Evolutionary conservation across 2,888 invertebrate genomes (phyloP), one percentile per base, ranked within the genome.

Genomic region (Cantharis rustica): DNA sequence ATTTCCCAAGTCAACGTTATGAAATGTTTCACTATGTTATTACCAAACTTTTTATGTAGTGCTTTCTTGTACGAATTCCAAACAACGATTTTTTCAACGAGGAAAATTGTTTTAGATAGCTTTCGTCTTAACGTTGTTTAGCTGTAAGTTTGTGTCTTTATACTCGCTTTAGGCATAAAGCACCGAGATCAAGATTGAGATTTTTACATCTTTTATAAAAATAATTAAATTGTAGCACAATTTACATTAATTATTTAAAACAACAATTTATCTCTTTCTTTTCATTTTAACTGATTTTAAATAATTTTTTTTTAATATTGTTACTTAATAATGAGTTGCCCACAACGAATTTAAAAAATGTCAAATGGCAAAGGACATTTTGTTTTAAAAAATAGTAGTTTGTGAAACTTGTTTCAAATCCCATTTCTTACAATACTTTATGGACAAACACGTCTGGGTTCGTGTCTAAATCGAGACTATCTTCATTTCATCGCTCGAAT

Each of bases 41-140:
- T 66, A 66, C 64, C 23, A 66, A 66, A 66, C 64, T 66, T 66
- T 66, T 66, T 66, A 66, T 66, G 64, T 66, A 66, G 23, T 17
- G 64, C 23, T 66, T 66, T 66, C 64, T 66, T 66, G 64, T 66
- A 10, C 20, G 64, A 66, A 66, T 66, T 66, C 64, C 64, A 23
- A n/a, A 66, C 64, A 17, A 66, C 64, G 20, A 23, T 66, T 23
- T 66, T 20, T 23, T 66, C n/a, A 66, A 66, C 7, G 64, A 23
- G 20, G 64, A 66, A 66, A 66, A 23, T 66, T 66, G 64, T 66
- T 17, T 66, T 66, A 20, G 64, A 47, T 47, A 47, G 15, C 64
- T 66, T 20, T 66, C 64, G n/a, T 23, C 64, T 15, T 66, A 66
- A 66, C 23, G n/a, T 66, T 66, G 13, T 66, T 66, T 66, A 66